A percentile compares a stretch with the other conserved stretches of the same genome.
phyloP scores from a whole-genome alignment of 2,888 invertebrate genomes.

The Chymomyza procnemis region DNA sequence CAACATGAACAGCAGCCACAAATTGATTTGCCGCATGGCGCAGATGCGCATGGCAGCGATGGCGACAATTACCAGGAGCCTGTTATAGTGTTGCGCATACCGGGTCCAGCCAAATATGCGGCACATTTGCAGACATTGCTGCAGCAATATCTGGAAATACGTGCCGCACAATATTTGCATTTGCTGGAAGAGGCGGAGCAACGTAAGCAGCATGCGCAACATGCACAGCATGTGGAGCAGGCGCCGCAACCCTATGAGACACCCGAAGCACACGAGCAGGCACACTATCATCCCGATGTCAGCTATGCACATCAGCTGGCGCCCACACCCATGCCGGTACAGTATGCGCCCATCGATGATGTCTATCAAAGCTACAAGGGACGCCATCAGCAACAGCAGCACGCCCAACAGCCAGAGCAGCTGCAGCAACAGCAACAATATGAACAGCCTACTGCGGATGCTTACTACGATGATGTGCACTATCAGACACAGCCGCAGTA shows the following conservation, averaged over 20 bases:
- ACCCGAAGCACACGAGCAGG: constrained; percentile 40
- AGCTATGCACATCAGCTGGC: constrained; percentile 58
- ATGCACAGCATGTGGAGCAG: constrained; percentile 27
- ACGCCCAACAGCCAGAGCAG: constrained; percentile 35
- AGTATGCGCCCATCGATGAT: constrained; percentile 71
- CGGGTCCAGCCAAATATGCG: constrained; percentile 78
- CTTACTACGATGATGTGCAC: constrained; percentile 46
- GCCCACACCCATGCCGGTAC: constrained; percentile 51
- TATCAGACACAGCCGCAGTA: constrained; percentile 63
- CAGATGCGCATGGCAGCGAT: constrained; percentile 25
- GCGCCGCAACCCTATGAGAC: constrained; percentile 33
- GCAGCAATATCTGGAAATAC: constrained; percentile 77
- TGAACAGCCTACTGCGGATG: constrained; percentile 23
- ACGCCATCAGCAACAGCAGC: constrained; percentile 59
- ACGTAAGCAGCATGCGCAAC: constrained; percentile 59
- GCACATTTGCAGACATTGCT: constrained; percentile 76
- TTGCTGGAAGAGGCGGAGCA: constrained; percentile 75
- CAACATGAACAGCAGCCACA: constrained; percentile 50
- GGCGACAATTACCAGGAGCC: constrained; percentile 70
- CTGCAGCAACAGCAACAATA: constrained; percentile 45
- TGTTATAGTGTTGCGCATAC: constrained; percentile 77
- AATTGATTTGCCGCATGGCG: constrained; percentile 52
- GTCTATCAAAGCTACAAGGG: constrained; percentile 75
- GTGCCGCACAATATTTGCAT: constrained; percentile 77
- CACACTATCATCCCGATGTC: constrained; percentile 57